These are phyloP conservation scores for Poliocrania exsul DNA, from an alignment of 2,797 vertebrate genomes.

Conservation along the genomic window DNA sequence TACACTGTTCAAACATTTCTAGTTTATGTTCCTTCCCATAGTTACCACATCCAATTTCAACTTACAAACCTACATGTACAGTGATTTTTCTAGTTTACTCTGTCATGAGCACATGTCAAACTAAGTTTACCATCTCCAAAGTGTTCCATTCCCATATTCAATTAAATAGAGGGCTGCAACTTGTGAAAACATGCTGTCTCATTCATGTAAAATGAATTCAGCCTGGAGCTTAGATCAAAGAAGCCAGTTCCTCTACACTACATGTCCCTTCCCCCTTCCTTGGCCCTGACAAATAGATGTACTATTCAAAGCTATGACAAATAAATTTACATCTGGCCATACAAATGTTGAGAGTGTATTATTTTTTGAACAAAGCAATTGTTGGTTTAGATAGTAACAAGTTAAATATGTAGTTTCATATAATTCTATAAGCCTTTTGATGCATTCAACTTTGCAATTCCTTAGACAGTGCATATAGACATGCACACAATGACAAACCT, in stretches of 20 bases:
- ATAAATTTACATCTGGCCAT: slow-evolving; percentile 1
- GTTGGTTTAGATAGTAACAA: neutral
- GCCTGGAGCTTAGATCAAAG: neutral
- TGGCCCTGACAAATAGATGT: neutral
- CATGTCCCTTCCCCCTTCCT: neutral
- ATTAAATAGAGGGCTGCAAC: neutral
- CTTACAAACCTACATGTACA: neutral
- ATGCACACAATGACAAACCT: neutral
- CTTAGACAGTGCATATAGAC: neutral
- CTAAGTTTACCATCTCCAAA: neutral
- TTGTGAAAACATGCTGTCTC: slow-evolving; percentile 14
- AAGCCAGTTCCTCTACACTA: neutral
- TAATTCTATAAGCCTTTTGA: neutral
- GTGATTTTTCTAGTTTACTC: neutral
- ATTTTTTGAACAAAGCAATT: neutral
- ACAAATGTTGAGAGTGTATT: neutral
- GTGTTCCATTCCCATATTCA: neutral
- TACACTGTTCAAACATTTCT: neutral
- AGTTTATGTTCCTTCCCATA: neutral
- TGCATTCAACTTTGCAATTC: neutral
- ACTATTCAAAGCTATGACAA: neutral
- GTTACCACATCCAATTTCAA: neutral
- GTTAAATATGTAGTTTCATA: neutral
- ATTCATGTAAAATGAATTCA: neutral
- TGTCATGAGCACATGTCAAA: neutral